Conservation (phyloP, 2,797 vertebrate genomes). For the Ibycter americanus region DNA sequence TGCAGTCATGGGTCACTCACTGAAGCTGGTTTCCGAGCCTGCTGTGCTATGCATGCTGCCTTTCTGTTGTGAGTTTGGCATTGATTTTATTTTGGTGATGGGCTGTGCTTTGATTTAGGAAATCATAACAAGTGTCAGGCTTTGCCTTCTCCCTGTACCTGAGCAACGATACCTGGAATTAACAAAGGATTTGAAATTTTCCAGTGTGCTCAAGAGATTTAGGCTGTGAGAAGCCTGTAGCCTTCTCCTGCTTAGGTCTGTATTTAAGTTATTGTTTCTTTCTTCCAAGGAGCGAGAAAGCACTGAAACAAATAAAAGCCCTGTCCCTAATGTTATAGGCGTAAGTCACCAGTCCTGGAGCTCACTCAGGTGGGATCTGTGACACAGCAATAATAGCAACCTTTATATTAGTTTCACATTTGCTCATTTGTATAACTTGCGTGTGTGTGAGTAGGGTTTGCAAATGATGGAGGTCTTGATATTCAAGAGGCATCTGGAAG, state of each 20-base stretch:
- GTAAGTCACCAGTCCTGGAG: not conserved
- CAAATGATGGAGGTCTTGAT: not conserved
- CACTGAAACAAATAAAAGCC: not conserved
- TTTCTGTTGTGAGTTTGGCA: not conserved
- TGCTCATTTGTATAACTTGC: not conserved
- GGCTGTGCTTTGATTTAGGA: not conserved
- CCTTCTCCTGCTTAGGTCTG: not conserved
- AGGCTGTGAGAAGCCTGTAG: not conserved
- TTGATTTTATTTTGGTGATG: not conserved
- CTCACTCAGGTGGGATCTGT: not conserved
- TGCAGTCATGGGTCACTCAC: not conserved
- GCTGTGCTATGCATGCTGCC: not conserved
- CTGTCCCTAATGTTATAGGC: fast-evolving
- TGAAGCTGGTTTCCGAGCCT: not conserved
- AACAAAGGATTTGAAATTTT: not conserved
- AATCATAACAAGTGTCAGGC: not conserved
- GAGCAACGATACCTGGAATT: not conserved
- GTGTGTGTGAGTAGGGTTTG: not conserved
- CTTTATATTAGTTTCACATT: not conserved
- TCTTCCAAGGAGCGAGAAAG: not conserved
- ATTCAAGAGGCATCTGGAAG: not conserved
- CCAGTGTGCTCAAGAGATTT: not conserved
- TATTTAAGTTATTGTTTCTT: not conserved
- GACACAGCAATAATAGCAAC: not conserved
- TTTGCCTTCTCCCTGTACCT: not conserved